Evolutionary conservation across 2,797 vertebrate genomes (phyloP).

Genomic region (Ctenosaura bakeri): DNA sequence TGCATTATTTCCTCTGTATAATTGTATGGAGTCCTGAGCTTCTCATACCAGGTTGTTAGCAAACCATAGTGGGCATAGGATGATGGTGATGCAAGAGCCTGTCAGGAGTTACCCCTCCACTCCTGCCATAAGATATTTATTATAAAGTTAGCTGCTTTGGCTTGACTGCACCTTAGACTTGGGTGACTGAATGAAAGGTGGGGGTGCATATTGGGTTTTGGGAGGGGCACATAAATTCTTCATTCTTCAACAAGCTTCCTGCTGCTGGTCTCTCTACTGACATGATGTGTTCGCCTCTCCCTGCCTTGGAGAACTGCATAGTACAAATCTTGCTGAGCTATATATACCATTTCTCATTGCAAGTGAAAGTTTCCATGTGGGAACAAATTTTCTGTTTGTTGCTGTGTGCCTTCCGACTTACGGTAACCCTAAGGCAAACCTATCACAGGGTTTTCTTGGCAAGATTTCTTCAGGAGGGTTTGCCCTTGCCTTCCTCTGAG

Average conservation of each 20-base stretch:
- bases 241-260: background rate
- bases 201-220: background rate
- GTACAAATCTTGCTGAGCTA: constrained; percentile 1
- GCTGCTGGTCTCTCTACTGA: background rate
- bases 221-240: background rate
- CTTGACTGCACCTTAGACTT: background rate
- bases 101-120: background rate
- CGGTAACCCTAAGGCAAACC: too few species aligned
- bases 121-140: background rate
- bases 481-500: too few species aligned
- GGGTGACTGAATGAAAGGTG: background rate
- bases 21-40: background rate
- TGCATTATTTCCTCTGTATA: background rate
- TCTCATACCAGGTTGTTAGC: background rate
- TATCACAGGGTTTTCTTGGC: too few species aligned
- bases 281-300: background rate
- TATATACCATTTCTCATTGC: background rate
- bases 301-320: background rate
- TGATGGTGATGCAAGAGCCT: background rate
- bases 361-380: background rate
- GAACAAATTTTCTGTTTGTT: too few species aligned
- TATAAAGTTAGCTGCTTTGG: background rate
- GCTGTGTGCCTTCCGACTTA: too few species aligned
- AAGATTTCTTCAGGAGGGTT: too few species aligned
- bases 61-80: background rate